phyloP scores from a whole-genome alignment of 2,888 invertebrate species.

The Siphlonurus alternatus region DNA sequence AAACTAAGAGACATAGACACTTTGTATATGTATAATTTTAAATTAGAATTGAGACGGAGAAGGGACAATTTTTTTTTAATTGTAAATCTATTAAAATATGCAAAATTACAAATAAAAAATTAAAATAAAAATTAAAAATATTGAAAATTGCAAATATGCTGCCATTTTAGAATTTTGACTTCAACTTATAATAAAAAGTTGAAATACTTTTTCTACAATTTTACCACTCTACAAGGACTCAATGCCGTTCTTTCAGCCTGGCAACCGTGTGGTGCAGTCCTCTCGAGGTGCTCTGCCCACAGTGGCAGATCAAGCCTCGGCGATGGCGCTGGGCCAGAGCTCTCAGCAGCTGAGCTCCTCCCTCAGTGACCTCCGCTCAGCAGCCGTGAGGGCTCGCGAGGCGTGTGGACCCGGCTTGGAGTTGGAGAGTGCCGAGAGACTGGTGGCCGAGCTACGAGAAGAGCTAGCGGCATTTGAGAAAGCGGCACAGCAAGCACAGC shows the following conservation, averaged over 20 bases:
- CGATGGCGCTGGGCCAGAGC: slow-evolving; percentile 52
- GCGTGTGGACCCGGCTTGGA: slow-evolving; percentile 65
- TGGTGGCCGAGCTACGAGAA: slow-evolving; percentile 58
- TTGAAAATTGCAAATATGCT: not conserved
- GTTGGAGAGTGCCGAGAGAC: slow-evolving; percentile 63
- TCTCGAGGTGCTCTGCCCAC: slow-evolving; percentile 71
- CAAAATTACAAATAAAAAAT: not conserved
- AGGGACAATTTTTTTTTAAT: no score
- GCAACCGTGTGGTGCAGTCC: slow-evolving; percentile 54
- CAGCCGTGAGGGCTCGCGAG: slow-evolving; percentile 42
- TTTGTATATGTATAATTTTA: no score
- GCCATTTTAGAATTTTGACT: not conserved
- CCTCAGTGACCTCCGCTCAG: slow-evolving; percentile 44
- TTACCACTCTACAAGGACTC: not conserved
- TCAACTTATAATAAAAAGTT: not conserved
- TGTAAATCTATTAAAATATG: not conserved
- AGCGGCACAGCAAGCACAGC: slow-evolving; percentile 49
- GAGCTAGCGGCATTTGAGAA: slow-evolving; percentile 68
- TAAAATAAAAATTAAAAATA: not conserved
- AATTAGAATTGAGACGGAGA: no score
- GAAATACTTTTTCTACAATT: not conserved
- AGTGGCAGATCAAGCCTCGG: slow-evolving; percentile 56
- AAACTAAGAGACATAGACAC: no score
- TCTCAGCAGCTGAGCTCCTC: slow-evolving; percentile 49
- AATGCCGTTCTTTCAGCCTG: slow-evolving; percentile 38